Evolutionary conservation across 2,113 vertebrate species (phyloP).

Genomic region (Muntiacus muntjak): DNA sequence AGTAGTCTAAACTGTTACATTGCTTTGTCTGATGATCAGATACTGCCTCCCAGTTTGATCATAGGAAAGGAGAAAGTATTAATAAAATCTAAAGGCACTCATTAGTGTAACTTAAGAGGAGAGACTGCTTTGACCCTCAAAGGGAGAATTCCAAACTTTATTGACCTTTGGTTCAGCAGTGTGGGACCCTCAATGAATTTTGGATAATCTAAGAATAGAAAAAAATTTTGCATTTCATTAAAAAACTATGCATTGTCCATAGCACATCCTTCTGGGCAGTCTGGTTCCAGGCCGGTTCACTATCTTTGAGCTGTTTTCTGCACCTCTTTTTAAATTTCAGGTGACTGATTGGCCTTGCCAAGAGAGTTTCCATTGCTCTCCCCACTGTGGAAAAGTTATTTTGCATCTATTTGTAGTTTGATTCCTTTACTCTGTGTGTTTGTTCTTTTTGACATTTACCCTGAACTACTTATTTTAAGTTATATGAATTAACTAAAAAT

Average conservation of each 20-base stretch:
- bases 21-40: not conserved
- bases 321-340: not conserved
- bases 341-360: not conserved
- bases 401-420: not conserved
- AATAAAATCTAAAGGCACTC: not conserved
- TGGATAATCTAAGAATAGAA: too few relatives aligned
- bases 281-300: not conserved
- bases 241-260: not conserved
- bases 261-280: not conserved
- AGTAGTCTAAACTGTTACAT: not conserved
- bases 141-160: not conserved
- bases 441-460: not conserved
- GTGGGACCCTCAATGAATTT: not conserved
- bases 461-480: not conserved
- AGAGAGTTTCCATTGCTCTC: not conserved
- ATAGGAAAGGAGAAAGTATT: not conserved
- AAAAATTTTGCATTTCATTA: not conserved
- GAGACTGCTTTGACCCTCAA: not conserved
- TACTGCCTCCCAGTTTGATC: not conserved
- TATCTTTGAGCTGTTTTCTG: not conserved
- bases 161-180: not conserved
- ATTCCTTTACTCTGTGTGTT: not conserved
- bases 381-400: not conserved
- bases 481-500: not conserved
- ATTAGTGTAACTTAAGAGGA: not conserved